Evolutionary conservation across 2,888 invertebrate genomes (phyloP), one percentile per base, ranked within the genome.

Genomic region (Doris montereyensis): DNA sequence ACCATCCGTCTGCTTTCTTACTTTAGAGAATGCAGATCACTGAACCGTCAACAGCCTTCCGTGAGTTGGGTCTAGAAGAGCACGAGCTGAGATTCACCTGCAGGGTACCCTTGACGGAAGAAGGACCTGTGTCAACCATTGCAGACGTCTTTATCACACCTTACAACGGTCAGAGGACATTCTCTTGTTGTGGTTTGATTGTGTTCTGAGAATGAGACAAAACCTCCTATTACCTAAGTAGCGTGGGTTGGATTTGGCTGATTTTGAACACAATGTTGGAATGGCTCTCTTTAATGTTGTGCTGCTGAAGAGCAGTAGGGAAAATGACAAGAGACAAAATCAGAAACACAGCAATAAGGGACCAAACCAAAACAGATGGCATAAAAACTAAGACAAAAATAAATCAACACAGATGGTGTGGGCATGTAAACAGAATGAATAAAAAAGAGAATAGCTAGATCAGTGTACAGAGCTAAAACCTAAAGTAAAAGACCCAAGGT

Each of bases 31-130:
- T 97, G 76, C 95, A 96, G 87, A 92, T 98, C 57, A 94, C 97
- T 91, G 97, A 97, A 90, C 94, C 97, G 10, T 96, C 96, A 83
- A 96, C 96, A 88, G 97, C 97, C 70, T 95, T 93, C 86, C 95
- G 95, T 90, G 97, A 97, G 91, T 95, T 97, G 57, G 95, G 95
- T 26, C 94, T 96, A 68, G 94, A 94, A 84, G 93, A 95, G n/a
- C 96, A 96, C 90, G 93, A 95, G 1, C 94, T 96, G 83, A 93
- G 95, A 8, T 93, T 93, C 90, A 97, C 98, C 0, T 97, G 97
- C 35, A 97, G 96, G 72, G 94, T 97, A 0, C 94, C 95, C 4
- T 76, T 89, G 8, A 87, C 88, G 4, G 88, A 88, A 60, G 85
- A 84, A 4, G 96, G 96, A 0, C 94, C 96, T 0, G 94, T 95